Conservation (phyloP, 2,113 vertebrate species). For the Mormyrus lacerda region DNA sequence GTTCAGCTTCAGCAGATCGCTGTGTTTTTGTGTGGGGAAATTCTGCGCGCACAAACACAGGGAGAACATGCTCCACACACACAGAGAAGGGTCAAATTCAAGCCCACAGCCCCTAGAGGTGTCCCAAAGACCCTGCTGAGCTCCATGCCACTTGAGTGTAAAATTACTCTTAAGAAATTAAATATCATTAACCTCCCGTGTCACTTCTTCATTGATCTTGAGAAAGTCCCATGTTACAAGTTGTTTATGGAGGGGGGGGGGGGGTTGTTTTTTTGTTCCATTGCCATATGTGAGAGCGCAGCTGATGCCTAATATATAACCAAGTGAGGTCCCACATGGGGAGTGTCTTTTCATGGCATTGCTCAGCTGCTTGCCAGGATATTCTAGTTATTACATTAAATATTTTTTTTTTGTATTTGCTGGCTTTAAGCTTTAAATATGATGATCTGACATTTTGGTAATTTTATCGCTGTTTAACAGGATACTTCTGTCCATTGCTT, state of each 20-base stretch:
- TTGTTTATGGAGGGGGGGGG: not conserved
- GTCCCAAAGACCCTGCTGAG: not conserved
- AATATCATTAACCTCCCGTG: not conserved
- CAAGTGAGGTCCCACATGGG: not conserved
- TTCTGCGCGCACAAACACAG: not conserved
- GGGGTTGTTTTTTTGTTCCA: not conserved
- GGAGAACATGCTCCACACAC: not conserved
- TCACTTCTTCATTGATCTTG: not conserved
- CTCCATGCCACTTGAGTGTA: not conserved
- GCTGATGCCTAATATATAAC: not conserved
- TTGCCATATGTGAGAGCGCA: constrained; percentile 4
- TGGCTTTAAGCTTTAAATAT: not conserved
- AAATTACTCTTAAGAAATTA: not conserved
- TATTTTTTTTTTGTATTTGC: not conserved
- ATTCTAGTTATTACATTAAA: not conserved
- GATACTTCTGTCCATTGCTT: not conserved
- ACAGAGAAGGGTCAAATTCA: not conserved
- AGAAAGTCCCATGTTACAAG: not conserved
- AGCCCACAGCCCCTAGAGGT: not conserved
- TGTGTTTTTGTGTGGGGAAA: not conserved
- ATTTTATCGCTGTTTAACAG: not conserved
- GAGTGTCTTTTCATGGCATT: not conserved
- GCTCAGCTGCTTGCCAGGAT: not conserved
- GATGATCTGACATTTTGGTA: not conserved
- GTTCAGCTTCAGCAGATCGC: not conserved